Evolutionary conservation across 2,797 vertebrate genomes (phyloP), one percentile per base, ranked within the genome.

Genomic region (Enteromius mattozi): DNA sequence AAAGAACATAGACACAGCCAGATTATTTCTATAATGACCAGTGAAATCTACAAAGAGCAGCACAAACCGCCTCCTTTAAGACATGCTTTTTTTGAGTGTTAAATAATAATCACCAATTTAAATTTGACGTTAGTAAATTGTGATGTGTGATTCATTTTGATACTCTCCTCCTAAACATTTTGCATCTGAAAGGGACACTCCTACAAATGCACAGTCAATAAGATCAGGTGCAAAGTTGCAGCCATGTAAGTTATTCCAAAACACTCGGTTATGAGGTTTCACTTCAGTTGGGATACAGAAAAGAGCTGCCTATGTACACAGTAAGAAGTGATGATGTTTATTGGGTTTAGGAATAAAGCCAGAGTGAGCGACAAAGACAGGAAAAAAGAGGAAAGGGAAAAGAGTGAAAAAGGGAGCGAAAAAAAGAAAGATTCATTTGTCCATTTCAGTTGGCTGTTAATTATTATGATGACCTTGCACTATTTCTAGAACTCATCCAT

Each of bases 381-480:
- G 42, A 17, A 16, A 75, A 45, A 71, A 13, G 16, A 19, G 37
- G 16, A 84, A 85, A 45, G 17, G 16, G 16, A 80, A 80, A 56
- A 78, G 86, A 80, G 63, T 1, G 7, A 61, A 17, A 35, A n/a
- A 27, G 24, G 66, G 56, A 77, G 33, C 6, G 12, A 9, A 9
- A 45, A 79, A 69, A 56, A 56, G 49, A 35, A 42, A 74, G 68
- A 82, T 56, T 30, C 6, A 89, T 87, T 86, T 40, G 54, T 83
- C 63, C 77, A 83, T 83, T 88, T 82, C 83, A 80, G 82, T 65
- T 85, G 86, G 42, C 80, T 91, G 88, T 93, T 96, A 95, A 95
- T 95, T 93, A 95, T 93, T 92, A 91, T 76, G 16, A 86, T 92
- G 94, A 94, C 94, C 94, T 94, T 93, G 93, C 87, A 81, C 88